Percentiles rank a stretch among this genome's conserved stretches.
phyloP scores from a whole-genome alignment of 2,797 vertebrate genomes.

The Holocentrus rufus region DNA sequence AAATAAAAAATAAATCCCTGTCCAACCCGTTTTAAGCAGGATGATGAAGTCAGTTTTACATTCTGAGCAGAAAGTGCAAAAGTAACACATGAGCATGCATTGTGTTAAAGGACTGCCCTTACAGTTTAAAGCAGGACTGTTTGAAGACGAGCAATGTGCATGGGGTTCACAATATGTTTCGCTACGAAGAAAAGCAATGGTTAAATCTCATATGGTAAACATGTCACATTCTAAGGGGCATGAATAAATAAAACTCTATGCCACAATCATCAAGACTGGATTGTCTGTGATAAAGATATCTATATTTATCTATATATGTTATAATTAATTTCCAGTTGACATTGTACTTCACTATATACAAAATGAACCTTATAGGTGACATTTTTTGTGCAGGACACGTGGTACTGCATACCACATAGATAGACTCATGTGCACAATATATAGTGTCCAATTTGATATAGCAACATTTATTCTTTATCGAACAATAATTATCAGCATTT shows the following conservation, averaged over 20 bases:
- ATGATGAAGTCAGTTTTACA: slow-evolving; percentile 60
- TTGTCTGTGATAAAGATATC: slow-evolving; percentile 80
- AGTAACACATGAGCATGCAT: slow-evolving; percentile 65
- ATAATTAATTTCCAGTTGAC: slow-evolving; percentile 69
- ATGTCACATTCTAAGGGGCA: slow-evolving; percentile 67
- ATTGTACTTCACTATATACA: slow-evolving; percentile 72
- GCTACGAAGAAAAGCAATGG: slow-evolving; percentile 15
- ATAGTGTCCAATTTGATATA: slow-evolving; percentile 63
- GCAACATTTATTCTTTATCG: slow-evolving; percentile 57
- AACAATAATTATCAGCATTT: slow-evolving; percentile 56
- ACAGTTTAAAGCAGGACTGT: slow-evolving; percentile 33
- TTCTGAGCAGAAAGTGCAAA: slow-evolving; percentile 78
- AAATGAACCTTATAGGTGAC: slow-evolving; percentile 63
- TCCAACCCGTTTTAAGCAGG: slow-evolving; percentile 16
- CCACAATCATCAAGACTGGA: slow-evolving; percentile 76
- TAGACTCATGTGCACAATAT: slow-evolving; percentile 68
- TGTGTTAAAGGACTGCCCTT: slow-evolving; percentile 24
- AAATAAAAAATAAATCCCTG: slow-evolving; percentile 10
- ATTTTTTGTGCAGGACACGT: slow-evolving; percentile 56
- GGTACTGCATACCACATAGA: slow-evolving; percentile 62
- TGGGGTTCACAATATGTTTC: slow-evolving; percentile 34
- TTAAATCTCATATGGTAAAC: slow-evolving; percentile 43
- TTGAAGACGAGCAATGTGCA: slow-evolving; percentile 32
- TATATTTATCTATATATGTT: slow-evolving; percentile 52
- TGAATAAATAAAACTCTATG: slow-evolving; percentile 70